These are phyloP conservation scores for Uropetala carovei DNA, from an alignment of 2,888 invertebrate genomes.

Conservation along the genomic window DNA sequence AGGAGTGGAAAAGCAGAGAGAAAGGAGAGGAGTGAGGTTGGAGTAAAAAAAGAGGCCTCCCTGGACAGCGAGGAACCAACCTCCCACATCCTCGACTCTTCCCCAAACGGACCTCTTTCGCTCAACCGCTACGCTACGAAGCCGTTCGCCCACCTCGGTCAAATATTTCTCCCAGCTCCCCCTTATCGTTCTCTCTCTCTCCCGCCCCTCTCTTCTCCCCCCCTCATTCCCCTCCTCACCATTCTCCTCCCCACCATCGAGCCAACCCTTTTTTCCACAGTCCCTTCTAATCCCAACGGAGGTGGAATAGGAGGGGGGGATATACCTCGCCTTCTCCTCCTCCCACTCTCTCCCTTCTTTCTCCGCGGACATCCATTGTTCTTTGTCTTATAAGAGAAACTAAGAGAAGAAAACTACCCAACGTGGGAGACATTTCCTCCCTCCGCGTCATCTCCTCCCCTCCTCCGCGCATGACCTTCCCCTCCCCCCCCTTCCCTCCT, in stretches of 20 bases:
- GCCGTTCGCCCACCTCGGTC: background rate
- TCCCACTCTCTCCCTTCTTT: background rate
- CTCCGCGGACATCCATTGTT: slow-evolving; percentile 20
- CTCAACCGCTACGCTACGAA: background rate
- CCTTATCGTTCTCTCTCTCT: background rate
- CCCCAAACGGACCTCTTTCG: background rate
- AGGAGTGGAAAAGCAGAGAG: too few relatives aligned
- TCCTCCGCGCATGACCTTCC: background rate
- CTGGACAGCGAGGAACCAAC: too few relatives aligned
- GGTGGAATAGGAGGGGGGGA: background rate
- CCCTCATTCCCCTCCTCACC: too few relatives aligned
- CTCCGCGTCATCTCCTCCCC: background rate
- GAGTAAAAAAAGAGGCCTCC: too few relatives aligned
- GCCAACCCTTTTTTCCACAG: slow-evolving; percentile 8
- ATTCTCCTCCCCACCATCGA: background rate
- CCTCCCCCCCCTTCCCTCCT: background rate
- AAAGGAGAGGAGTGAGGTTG: too few relatives aligned
- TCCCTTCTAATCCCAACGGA: background rate
- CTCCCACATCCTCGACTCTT: background rate
- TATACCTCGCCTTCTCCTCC: background rate
- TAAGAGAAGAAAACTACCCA: slow-evolving; percentile 24
- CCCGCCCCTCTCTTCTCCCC: too few relatives aligned
- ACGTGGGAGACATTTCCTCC: background rate
- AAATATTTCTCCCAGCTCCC: background rate
- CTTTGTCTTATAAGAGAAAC: slow-evolving; percentile 24